Percentiles rank a stretch among this genome's conserved stretches.
Conservation (phyloP, 1,140 invertebrate genomes). For the Apocrypta bakeri region DNA sequence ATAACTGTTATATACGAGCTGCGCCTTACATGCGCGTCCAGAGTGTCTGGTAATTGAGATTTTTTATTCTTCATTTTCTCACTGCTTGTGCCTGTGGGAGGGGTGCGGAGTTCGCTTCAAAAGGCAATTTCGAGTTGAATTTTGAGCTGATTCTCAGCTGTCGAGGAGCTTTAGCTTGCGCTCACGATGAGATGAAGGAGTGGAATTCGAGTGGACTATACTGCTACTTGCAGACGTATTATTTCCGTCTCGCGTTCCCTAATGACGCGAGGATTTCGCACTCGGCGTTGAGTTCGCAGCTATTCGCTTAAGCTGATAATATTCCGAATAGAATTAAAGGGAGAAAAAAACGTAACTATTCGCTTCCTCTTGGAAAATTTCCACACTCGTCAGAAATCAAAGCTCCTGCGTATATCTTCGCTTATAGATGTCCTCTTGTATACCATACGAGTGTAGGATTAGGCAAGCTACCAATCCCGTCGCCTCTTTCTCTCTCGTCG, state of each 20-base stretch:
- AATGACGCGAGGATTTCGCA: conserved; percentile 18
- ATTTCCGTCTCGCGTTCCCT: not conserved
- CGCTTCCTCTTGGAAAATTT: too few species aligned
- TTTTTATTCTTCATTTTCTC: not conserved
- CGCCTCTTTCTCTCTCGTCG: too few species aligned
- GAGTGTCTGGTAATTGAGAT: conserved; percentile 6
- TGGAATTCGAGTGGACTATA: conserved; percentile 16
- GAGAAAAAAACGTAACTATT: too few species aligned
- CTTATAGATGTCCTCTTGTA: not conserved
- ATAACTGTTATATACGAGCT: not conserved
- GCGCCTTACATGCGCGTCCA: not conserved
- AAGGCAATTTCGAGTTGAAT: conserved; percentile 37
- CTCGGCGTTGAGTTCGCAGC: too few species aligned
- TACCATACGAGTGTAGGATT: not conserved
- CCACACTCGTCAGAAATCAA: too few species aligned
- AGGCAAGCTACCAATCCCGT: not conserved
- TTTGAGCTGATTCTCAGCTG: conserved; percentile 28
- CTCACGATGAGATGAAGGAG: not conserved
- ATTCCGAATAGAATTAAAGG: too few species aligned
- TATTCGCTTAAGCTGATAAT: too few species aligned
- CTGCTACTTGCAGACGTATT: not conserved
- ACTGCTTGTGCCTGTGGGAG: not conserved
- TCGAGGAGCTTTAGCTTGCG: conserved; percentile 28
- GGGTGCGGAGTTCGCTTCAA: conserved; percentile 31
- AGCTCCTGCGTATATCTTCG: not conserved